phyloP scores from a whole-genome alignment of 2,888 invertebrate species.

The Drosophila meridiana region DNA sequence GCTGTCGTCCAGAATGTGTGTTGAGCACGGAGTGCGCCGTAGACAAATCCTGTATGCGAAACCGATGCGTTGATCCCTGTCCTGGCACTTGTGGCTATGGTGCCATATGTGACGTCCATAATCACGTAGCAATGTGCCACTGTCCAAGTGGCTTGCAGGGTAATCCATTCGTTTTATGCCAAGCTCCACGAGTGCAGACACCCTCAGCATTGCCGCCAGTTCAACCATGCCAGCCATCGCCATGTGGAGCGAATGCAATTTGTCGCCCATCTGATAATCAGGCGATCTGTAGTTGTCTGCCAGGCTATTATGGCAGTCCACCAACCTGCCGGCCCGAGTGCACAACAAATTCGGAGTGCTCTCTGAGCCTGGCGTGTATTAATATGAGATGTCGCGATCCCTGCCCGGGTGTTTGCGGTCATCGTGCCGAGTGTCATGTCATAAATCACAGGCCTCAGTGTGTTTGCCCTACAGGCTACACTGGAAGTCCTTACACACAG shows the following conservation, averaged over 20 bases:
- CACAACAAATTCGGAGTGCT: constrained; percentile 89
- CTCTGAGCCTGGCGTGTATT: constrained; percentile 89
- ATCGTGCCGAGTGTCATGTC: constrained; percentile 89
- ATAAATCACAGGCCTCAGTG: constrained; percentile 91
- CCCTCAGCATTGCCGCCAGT: constrained; percentile 19
- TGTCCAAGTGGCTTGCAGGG: constrained; percentile 87
- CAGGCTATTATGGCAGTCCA: constrained; percentile 88
- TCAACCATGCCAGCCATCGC: constrained; percentile 89
- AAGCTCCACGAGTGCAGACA: constrained; percentile 50
- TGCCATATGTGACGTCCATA: constrained; percentile 90
- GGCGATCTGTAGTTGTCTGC: constrained; percentile 88
- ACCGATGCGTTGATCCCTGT: constrained; percentile 91
- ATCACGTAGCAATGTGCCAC: constrained; percentile 89
- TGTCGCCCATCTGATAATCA: constrained; percentile 88
- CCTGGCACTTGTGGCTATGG: constrained; percentile 89
- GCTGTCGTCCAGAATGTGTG: constrained; percentile 90
- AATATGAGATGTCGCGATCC: constrained; percentile 90
- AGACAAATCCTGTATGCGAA: constrained; percentile 89
- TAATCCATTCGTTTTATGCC: constrained; percentile 88
- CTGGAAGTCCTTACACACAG: constrained; percentile 88
- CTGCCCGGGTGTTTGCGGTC: constrained; percentile 90
- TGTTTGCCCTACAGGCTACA: constrained; percentile 88
- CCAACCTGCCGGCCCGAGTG: constrained; percentile 91
- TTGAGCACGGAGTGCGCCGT: constrained; percentile 90
- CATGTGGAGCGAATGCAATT: constrained; percentile 90